Evolutionary conservation across 64 coral and sea anemone species (phyloP), one percentile per base, ranked within the genome.

Genomic region (Stichodactyla helianthus): DNA sequence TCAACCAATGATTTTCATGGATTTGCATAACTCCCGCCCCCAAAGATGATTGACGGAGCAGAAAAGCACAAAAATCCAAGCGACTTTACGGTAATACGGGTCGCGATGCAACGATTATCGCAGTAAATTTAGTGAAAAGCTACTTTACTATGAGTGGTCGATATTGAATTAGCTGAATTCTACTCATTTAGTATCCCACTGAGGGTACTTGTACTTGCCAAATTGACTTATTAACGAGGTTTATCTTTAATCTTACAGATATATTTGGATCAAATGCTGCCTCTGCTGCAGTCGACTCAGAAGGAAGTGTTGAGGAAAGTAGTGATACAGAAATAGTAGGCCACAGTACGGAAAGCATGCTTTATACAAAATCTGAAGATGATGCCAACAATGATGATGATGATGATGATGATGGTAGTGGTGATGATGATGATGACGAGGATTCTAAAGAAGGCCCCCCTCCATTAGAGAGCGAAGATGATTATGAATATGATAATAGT

Each of bases 241-340:
- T 18, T 86, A 4, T 52, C 9, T 50, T 19, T 54, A 13, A 27
- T 91, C 44, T 87, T 31, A 5, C 65, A 92, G 90, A 92, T 77
- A 92, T 92, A 19, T 92, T 87, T 87, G 90, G 79, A 10, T 79
- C 90, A 58, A 79, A 82, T 26, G 53, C 58, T 23, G 78, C 55
- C n/a, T 53, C 85, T 87, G 77, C 58, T 56, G 79, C 71, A 55
- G 52, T 87, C 18, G 85, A 92, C 63, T 78, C 79, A 52, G 81
- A 92, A 92, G 90, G 79, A 31, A 85, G 77, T 52, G 53, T 92
- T 13, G 77, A 59, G 53, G 90, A 92, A 82, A 82, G 84, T 52
- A 92, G 90, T 91, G 90, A 92, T 51, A 87, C 85, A 8, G 90
- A 92, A 51, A 87, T 92, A 31, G 90, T 87, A 51, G 90, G 84